These are phyloP conservation scores for Eupithecia abbreviata DNA, from an alignment of 2,888 invertebrate species.

Conservation along the genomic window DNA sequence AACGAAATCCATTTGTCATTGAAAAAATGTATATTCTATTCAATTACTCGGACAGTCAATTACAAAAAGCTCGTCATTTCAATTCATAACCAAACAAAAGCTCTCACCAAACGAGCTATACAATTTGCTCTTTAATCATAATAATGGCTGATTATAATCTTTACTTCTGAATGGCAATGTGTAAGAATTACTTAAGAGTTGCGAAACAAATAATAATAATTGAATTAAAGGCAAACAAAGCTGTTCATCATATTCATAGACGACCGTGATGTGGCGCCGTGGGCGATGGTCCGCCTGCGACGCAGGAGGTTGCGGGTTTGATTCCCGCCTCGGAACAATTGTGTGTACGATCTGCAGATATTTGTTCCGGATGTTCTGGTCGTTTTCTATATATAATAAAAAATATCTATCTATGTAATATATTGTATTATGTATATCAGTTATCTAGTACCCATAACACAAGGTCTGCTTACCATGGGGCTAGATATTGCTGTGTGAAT, in stretches of 20 bases:
- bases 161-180: constrained; percentile 40
- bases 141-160: constrained; percentile 37
- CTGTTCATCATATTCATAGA: constrained; percentile 25
- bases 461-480: no score
- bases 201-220: constrained; percentile 48
- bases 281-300: no score
- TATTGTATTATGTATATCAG: no score
- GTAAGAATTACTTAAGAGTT: constrained; percentile 32
- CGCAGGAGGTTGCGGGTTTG: no score
- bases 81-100: constrained; percentile 33
- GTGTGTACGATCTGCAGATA: no score
- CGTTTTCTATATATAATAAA: no score
- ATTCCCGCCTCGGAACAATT: no score
- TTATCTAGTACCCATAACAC: no score
- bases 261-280: no score
- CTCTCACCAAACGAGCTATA: constrained; percentile 29
- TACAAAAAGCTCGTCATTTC: constrained; percentile 24
- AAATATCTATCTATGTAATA: no score
- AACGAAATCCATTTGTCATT: constrained; percentile 24
- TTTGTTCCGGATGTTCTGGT: no score
- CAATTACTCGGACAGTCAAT: constrained; percentile 20
- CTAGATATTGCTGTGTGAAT: no score
- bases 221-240: constrained; percentile 50
- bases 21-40: constrained; percentile 21
- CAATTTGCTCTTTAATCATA: constrained; percentile 25